Evolutionary conservation across 2,113 vertebrate genomes (phyloP), one percentile per base, ranked within the genome.

Genomic region (Pardalotus punctatus): DNA sequence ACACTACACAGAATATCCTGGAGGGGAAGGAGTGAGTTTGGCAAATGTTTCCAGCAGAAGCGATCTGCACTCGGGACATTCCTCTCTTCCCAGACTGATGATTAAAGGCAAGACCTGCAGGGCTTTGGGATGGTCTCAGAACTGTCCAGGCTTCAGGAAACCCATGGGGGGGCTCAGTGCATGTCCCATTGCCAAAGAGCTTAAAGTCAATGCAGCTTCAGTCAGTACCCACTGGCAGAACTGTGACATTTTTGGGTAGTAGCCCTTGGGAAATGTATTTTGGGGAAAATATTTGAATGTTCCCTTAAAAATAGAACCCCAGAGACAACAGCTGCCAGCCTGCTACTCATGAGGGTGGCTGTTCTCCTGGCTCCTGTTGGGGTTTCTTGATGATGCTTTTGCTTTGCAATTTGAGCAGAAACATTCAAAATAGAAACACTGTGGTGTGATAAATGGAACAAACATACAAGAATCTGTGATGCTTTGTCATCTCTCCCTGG

Each of bases 361-460:
- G 38, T 48, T 86, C 86, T 94, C 56, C 83, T 74, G 57, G 48
- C 90, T 94, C 56, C 80, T 64, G 6, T 42, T 71, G 88, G 70
- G 62, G 85, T 64, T 95, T 90, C 86, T 86, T 81, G 88, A 81
- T 81, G 88, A 86, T 90, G 82, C 72, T 90, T 93, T 84, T 88
- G 88, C 88, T 86, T 86, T 88, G 64, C 88, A 92, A 73, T 66
- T 60, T 42, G 84, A 93, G 78, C 93, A 94, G 84, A 95, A 95
- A 40, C 67, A 81, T 84, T 95, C 73, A 90, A 96, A 93, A 96
- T 93, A 97, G 94, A 92, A 93, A 93, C 88, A 84, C 29, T 74
- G 82, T 94, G 72, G 66, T 88, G 64, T 74, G 72, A 62, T 94
- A 84, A 93, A 78, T 77, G 86, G 79, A 94, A 53, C 60, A 86